Evolutionary conservation across 2,113 vertebrate genomes (phyloP).

Genomic region (Pyrgilauda ruficollis): DNA sequence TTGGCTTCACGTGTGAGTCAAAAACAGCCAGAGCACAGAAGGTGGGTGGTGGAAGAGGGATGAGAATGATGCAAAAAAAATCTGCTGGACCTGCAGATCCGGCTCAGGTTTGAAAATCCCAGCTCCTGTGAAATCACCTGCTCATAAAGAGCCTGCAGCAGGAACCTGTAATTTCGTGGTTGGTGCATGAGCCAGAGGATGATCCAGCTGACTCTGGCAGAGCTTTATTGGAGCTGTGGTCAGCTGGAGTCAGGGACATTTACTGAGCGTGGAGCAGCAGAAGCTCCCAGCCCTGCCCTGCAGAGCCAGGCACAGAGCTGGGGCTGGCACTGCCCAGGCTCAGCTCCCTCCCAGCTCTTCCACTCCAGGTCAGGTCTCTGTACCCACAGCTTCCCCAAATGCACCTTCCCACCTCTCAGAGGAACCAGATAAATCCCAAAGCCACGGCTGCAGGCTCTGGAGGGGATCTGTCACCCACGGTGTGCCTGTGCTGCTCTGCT

Average conservation of each 20-base stretch:
- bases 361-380: not conserved
- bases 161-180: not conserved
- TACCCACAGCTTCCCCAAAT: not conserved
- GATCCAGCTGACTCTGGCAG: not conserved
- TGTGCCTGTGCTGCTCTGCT: not conserved
- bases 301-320: too few relatives aligned
- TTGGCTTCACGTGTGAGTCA: not conserved
- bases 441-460: rapidly evolving
- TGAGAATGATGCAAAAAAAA: not conserved
- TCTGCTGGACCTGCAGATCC: conserved; percentile 21
- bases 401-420: not conserved
- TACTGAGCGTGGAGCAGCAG: not conserved
- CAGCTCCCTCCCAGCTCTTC: not conserved
- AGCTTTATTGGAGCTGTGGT: not conserved
- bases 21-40: not conserved
- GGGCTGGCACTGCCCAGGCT: rapidly evolving
- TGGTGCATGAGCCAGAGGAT: not conserved
- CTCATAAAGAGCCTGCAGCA: not conserved
- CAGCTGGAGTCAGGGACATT: not conserved
- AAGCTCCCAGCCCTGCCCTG: not conserved
- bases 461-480: rapidly evolving
- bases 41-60: not conserved
- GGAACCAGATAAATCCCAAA: not conserved
- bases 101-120: not conserved
- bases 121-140: not conserved